These are phyloP conservation scores for Mobula hypostoma DNA, from an alignment of 2,113 vertebrate genomes.

Conservation along the genomic window DNA sequence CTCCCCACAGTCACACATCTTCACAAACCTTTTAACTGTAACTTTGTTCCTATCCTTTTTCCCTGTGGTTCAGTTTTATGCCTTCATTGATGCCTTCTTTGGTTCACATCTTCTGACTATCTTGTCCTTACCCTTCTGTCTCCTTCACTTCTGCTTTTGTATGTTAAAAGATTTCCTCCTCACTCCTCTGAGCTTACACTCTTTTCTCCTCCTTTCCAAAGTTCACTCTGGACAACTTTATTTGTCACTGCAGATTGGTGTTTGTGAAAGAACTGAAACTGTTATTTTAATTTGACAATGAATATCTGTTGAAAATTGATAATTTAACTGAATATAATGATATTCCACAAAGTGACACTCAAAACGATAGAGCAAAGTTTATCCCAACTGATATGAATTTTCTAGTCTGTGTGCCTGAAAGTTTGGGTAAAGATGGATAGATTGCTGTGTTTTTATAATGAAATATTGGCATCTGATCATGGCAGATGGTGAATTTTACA, in stretches of 20 bases:
- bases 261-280: neutral
- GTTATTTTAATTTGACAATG: neutral
- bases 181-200: neutral
- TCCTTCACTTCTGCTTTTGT: neutral
- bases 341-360: neutral
- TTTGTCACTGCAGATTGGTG: too few relatives aligned
- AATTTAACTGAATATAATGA: neutral
- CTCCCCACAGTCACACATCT: too few relatives aligned
- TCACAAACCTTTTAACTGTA: too few relatives aligned
- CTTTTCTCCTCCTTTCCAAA: neutral
- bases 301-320: neutral
- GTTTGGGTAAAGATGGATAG: neutral
- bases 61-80: neutral
- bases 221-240: neutral
- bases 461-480: too few relatives aligned
- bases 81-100: neutral
- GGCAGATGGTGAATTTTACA: too few relatives aligned
- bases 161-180: neutral
- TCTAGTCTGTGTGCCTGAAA: neutral
- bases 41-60: neutral
- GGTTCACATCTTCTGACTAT: neutral
- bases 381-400: neutral
- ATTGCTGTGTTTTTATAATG: too few relatives aligned
- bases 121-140: neutral
- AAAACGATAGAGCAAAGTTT: neutral